These are phyloP conservation scores for Drosophila pseudoananassae DNA, from an alignment of 1,140 invertebrate genomes.

Conservation along the genomic window DNA sequence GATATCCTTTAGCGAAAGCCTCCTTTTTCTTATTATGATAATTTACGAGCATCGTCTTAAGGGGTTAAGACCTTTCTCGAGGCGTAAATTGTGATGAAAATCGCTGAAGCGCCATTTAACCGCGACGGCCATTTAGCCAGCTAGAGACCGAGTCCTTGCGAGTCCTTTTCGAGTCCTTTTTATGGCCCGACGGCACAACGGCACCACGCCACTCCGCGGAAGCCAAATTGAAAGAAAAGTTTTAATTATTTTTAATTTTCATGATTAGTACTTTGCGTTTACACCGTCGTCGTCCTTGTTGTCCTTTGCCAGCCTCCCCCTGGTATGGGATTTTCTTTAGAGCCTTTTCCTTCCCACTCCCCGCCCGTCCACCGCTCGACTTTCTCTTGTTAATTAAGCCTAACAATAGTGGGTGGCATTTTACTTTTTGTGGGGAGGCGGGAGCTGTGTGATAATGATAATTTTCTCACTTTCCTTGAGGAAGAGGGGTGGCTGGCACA, in stretches of 20 bases:
- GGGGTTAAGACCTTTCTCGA: constrained; percentile 55
- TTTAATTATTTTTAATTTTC: constrained; percentile 83
- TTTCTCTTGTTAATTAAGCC: constrained; percentile 76
- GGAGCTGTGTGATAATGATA: constrained; percentile 69
- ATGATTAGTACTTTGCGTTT: constrained; percentile 82
- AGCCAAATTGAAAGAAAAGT: constrained; percentile 80
- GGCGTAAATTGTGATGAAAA: constrained; percentile 81
- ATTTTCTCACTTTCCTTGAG: constrained; percentile 69
- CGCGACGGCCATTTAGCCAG: constrained; percentile 70
- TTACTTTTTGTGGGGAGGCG: background rate
- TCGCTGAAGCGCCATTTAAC: constrained; percentile 81
- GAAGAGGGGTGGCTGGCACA: background rate
- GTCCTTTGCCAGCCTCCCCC: background rate
- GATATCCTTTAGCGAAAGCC: background rate
- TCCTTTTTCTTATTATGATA: constrained; percentile 43
- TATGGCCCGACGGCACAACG: constrained; percentile 42
- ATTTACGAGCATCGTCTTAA: constrained; percentile 52
- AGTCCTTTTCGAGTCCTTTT: constrained; percentile 36
- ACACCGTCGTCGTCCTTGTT: constrained; percentile 30
- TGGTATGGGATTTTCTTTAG: background rate
- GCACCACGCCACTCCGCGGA: background rate
- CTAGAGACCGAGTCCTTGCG: background rate
- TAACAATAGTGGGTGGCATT: constrained; percentile 67
- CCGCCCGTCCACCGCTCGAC: background rate
- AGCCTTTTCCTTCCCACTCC: background rate